Percentiles rank a stretch among this genome's conserved stretches.
Evolutionary conservation across 2,797 vertebrate species (phyloP).

Genomic region (Myoxocephalus aenaeus): DNA sequence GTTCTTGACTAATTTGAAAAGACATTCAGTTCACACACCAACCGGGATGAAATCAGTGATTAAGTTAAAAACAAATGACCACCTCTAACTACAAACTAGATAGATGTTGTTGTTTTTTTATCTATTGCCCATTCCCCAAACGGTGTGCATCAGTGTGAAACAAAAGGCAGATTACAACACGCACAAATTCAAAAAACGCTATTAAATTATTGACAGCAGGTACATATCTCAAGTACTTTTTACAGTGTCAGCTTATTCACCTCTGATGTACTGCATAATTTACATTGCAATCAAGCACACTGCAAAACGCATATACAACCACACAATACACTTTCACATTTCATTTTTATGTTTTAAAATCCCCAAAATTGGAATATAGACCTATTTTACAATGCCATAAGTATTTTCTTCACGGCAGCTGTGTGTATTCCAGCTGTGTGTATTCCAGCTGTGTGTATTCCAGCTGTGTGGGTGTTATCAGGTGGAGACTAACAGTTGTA

Average conservation of each 20-base stretch:
- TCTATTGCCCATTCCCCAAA: background rate
- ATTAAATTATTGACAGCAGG: background rate
- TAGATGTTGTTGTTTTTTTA: background rate
- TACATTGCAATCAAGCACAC: conserved; percentile 7
- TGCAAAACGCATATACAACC: conserved; percentile 8
- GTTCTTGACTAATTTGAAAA: background rate
- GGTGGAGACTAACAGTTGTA: background rate
- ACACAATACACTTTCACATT: background rate
- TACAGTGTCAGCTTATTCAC: conserved; percentile 6
- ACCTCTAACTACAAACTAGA: background rate
- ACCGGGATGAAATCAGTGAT: background rate
- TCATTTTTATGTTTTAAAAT: background rate
- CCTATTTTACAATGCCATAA: background rate
- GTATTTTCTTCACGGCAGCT: background rate
- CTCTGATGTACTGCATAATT: background rate
- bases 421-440: background rate
- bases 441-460: background rate
- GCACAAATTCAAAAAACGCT: background rate
- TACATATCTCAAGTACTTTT: background rate
- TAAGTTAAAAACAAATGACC: conserved; percentile 5
- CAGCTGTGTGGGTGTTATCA: background rate
- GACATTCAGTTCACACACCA: conserved; percentile 12
- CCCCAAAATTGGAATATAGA: background rate
- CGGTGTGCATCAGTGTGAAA: conserved; percentile 9
- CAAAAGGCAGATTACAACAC: conserved; percentile 11